phyloP scores from a whole-genome alignment of 2,888 invertebrate species.

The Dusona sp. region DNA sequence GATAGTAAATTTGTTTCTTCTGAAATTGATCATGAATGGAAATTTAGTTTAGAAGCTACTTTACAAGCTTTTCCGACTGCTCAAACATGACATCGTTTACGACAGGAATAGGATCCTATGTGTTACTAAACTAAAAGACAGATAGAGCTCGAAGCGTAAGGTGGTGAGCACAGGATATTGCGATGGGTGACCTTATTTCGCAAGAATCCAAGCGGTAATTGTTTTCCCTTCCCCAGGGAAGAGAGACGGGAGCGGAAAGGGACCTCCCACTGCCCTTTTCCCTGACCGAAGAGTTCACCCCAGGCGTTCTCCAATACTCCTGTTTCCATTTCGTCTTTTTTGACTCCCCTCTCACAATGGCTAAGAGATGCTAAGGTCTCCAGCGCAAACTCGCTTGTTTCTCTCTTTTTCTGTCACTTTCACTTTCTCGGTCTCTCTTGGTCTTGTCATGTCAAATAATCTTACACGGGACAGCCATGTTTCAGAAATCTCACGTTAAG shows the following conservation, averaged over 20 bases:
- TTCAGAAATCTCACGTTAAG: too few relatives aligned
- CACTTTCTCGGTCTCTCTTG: too few relatives aligned
- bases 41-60: background rate
- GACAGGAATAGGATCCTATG: conserved; percentile 8
- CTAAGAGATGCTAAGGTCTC: conserved; percentile 23
- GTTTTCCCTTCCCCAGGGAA: conserved; percentile 67
- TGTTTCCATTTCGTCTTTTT: background rate
- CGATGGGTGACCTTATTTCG: conserved; percentile 74
- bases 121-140: conserved; percentile 42
- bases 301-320: conserved; percentile 35
- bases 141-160: conserved; percentile 30
- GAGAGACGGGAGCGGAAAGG: too few relatives aligned
- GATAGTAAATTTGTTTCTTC: background rate
- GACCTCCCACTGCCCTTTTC: conserved; percentile 26
- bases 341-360: conserved; percentile 18
- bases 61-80: background rate
- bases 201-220: conserved; percentile 75
- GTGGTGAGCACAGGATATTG: conserved; percentile 69
- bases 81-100: conserved; percentile 9
- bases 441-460: too few relatives aligned
- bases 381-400: conserved; percentile 22
- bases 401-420: conserved; percentile 5
- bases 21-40: background rate
- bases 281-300: conserved; percentile 31
- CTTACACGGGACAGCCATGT: too few relatives aligned